Conservation (phyloP, 2,113 vertebrate genomes). For the Sylvia atricapilla region DNA sequence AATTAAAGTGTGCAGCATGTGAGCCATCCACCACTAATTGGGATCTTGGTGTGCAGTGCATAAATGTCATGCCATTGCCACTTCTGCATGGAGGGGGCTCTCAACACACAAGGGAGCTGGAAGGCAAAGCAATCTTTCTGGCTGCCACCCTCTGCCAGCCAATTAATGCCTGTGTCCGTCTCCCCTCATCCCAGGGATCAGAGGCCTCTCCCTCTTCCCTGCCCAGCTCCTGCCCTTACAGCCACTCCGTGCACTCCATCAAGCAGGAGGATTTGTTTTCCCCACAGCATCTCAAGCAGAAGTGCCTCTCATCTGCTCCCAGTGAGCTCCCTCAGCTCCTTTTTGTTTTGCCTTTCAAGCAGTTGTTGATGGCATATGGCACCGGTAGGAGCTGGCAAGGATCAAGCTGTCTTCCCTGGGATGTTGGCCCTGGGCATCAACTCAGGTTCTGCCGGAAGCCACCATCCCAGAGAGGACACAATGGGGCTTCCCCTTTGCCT, state of each 20-base stretch:
- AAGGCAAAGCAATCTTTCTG: background rate
- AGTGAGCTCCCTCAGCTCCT: background rate
- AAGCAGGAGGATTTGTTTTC: background rate
- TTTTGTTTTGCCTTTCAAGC: conserved; percentile 2
- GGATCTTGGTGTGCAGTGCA: background rate
- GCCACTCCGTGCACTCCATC: accelerated
- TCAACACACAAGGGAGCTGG: background rate
- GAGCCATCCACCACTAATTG: conserved; percentile 33
- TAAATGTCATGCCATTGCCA: background rate
- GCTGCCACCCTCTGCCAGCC: background rate
- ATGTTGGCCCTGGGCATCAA: background rate
- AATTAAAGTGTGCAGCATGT: conserved; percentile 26
- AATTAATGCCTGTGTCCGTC: background rate
- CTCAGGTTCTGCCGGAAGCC: background rate
- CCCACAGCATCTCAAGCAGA: background rate
- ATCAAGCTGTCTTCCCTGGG: background rate
- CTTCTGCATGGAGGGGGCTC: background rate
- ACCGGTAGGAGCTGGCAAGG: background rate
- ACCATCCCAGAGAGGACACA: accelerated
- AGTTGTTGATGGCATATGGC: background rate
- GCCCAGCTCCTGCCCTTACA: background rate
- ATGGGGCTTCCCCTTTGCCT: background rate
- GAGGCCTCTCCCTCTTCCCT: background rate
- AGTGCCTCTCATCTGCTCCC: conserved; percentile 10
- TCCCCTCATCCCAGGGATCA: background rate